phyloP scores from a whole-genome alignment of 2,888 invertebrate species.

The Nesidiocoris tenuis region DNA sequence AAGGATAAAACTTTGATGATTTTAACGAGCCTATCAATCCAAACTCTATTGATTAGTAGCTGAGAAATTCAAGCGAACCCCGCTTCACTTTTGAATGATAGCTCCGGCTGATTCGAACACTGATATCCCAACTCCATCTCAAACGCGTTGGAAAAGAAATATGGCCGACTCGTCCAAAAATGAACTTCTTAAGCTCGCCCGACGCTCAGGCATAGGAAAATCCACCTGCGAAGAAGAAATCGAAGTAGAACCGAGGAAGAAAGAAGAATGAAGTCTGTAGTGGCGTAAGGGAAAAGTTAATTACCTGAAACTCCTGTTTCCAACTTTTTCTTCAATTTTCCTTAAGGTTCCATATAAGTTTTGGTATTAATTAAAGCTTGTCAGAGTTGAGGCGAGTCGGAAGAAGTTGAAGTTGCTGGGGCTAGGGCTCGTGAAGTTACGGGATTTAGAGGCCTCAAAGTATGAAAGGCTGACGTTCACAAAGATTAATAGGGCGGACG shows the following conservation, averaged over 20 bases:
- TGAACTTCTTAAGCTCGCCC: too few species aligned
- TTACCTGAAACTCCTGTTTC: not conserved
- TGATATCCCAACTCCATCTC: too few species aligned
- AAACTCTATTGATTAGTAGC: too few species aligned
- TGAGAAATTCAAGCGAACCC: too few species aligned
- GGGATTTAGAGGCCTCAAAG: not conserved
- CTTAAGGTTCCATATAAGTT: constrained; percentile 27
- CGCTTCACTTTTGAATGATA: too few species aligned
- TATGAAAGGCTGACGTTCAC: not conserved
- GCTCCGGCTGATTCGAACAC: too few species aligned
- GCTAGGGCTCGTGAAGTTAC: not conserved
- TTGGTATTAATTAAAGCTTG: constrained; percentile 33
- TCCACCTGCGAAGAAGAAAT: not conserved
- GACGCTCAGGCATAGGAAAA: too few species aligned
- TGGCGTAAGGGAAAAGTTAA: not conserved
- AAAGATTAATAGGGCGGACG: constrained; percentile 5
- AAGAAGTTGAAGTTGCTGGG: not conserved
- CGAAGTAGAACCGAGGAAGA: not conserved
- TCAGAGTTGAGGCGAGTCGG: constrained; percentile 5
- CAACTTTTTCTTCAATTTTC: constrained; percentile 11
- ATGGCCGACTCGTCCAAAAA: too few species aligned
- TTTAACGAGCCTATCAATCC: too few species aligned
- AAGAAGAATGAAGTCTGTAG: constrained; percentile 6
- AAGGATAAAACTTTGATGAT: too few species aligned
- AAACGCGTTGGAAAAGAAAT: too few species aligned